Conservation (phyloP, 2,797 vertebrate genomes). For the Phylloscopus collybita region DNA sequence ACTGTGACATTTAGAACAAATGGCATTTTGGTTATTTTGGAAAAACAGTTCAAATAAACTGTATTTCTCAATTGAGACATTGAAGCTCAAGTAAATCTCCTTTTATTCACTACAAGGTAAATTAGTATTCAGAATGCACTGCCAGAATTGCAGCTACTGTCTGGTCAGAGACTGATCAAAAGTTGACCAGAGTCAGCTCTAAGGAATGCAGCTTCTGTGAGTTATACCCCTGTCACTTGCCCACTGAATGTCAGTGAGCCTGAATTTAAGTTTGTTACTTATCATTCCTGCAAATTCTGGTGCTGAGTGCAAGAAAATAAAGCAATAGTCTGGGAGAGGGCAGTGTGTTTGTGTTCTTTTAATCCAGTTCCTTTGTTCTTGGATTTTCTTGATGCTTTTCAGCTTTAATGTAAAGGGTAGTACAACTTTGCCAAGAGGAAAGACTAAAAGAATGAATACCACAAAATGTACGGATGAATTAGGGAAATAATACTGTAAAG, state of each 20-base stretch:
- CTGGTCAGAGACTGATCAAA: neutral
- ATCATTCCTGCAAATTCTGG: neutral
- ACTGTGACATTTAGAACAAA: neutral
- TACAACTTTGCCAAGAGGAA: neutral
- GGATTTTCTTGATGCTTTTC: neutral
- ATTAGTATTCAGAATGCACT: neutral
- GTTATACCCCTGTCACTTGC: neutral
- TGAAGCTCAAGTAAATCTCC: neutral
- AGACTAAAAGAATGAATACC: neutral
- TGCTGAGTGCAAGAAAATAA: neutral
- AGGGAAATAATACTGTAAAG: neutral
- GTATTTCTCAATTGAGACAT: neutral
- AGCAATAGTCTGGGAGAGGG: neutral
- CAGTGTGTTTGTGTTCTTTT: neutral
- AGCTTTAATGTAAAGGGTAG: neutral
- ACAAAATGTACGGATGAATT: neutral
- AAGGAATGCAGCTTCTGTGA: neutral
- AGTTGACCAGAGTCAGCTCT: neutral
- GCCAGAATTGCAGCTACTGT: neutral
- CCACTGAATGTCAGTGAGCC: neutral
- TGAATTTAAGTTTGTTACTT: neutral
- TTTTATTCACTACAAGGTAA: neutral
- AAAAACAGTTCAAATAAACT: neutral
- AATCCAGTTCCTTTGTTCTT: neutral
- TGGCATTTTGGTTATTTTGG: neutral